These are phyloP conservation scores for Tetraodon nigroviridis DNA, from an alignment of 2,113 vertebrate species.

Conservation along the genomic window DNA sequence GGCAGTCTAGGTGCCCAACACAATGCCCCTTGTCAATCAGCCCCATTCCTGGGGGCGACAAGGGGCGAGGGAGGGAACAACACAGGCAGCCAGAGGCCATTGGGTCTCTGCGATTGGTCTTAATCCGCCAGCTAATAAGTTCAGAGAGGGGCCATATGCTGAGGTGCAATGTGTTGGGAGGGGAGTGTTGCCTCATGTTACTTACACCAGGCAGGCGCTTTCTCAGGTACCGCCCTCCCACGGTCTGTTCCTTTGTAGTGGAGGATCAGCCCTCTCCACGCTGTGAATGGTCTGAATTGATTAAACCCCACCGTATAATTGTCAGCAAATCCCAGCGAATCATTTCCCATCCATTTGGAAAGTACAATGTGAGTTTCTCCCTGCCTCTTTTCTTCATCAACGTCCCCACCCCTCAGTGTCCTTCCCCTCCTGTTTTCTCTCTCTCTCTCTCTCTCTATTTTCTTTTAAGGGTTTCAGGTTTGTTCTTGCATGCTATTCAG, in stretches of 20 bases:
- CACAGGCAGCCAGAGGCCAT: slow-evolving; percentile 70
- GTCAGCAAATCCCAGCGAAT: slow-evolving; percentile 89
- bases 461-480: slow-evolving; percentile 55
- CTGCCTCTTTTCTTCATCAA: slow-evolving; percentile 59
- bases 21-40: slow-evolving; percentile 85
- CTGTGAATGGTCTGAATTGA: slow-evolving; percentile 92
- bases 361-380: slow-evolving; percentile 81
- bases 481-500: slow-evolving; percentile 52
- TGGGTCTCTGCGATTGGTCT: slow-evolving; percentile 79
- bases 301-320: slow-evolving; percentile 89
- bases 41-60: slow-evolving; percentile 81
- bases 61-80: slow-evolving; percentile 68
- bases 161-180: slow-evolving; percentile 80
- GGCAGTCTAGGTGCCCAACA: slow-evolving; percentile 81
- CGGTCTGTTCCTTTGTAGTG: slow-evolving; percentile 82
- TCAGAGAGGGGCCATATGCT: slow-evolving; percentile 95
- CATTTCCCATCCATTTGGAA: slow-evolving; percentile 86
- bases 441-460: slow-evolving; percentile 36
- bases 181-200: slow-evolving; percentile 81
- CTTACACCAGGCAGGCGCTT: slow-evolving; percentile 90
- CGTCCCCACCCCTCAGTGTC: slow-evolving; percentile 12
- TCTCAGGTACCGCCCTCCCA: slow-evolving; percentile 88
- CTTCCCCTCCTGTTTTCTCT: slow-evolving; percentile 51
- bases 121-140: slow-evolving; percentile 95
- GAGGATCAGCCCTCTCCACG: slow-evolving; percentile 91